Conservation (phyloP, 2,797 vertebrate species). For the Sebastes matsubarae region DNA sequence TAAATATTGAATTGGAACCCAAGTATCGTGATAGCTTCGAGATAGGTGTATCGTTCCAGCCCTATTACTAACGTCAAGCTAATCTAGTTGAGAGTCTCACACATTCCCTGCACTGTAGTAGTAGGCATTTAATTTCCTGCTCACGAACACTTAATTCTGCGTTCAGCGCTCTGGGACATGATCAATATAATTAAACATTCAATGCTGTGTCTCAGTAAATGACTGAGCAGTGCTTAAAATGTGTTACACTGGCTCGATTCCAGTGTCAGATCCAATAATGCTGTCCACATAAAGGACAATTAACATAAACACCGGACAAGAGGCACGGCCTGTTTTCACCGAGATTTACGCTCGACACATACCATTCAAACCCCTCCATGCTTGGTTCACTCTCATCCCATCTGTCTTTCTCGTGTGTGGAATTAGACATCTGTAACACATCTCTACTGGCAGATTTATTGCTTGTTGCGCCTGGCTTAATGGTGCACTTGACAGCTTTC, state of each 20-base stretch:
- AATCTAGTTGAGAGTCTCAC: not conserved
- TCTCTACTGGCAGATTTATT: slow-evolving; percentile 59
- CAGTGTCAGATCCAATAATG: slow-evolving; percentile 20
- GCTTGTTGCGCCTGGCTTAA: slow-evolving; percentile 53
- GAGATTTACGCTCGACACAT: slow-evolving; percentile 41
- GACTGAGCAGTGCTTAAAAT: not conserved
- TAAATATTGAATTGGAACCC: too few relatives aligned
- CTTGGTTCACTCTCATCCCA: slow-evolving; percentile 20
- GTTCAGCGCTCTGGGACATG: slow-evolving; percentile 12
- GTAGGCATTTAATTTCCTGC: slow-evolving; percentile 48
- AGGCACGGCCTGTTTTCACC: not conserved
- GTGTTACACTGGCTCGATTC: not conserved
- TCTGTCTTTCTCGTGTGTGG: slow-evolving; percentile 28
- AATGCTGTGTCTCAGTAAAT: slow-evolving; percentile 15
- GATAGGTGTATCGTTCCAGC: too few relatives aligned
- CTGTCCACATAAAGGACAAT: not conserved
- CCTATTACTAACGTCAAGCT: not conserved
- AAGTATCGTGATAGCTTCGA: too few relatives aligned
- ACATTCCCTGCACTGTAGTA: not conserved
- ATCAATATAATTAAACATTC: slow-evolving; percentile 35
- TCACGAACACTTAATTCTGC: slow-evolving; percentile 20
- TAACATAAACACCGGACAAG: slow-evolving; percentile 16
- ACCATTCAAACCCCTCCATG: slow-evolving; percentile 35
- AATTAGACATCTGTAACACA: slow-evolving; percentile 59
- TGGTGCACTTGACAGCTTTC: slow-evolving; percentile 61